Evolutionary conservation across 2,113 vertebrate species (phyloP), one percentile per base, ranked within the genome.

Genomic region (Pontoporia blainvillei): DNA sequence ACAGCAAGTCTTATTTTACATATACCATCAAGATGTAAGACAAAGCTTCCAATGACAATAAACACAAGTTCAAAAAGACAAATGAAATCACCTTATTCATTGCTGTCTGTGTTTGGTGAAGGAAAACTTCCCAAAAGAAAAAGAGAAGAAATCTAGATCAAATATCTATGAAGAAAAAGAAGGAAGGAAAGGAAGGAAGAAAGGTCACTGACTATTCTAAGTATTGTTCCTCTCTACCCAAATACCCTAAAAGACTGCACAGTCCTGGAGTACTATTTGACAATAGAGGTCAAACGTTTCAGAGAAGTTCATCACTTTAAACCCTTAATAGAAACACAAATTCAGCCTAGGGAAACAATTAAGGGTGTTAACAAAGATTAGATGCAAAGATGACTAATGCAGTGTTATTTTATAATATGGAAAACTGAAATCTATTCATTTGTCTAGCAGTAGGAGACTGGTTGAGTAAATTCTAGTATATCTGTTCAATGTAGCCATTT

Each of bases 31-130:
- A 73, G 44, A 91, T 25, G 15, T 66, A 94, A 72, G 14, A 78
- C 27, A 90, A 93, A 52, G 34, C 39, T 87, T 79, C 41, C 36
- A 93, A 91, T 13, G 29, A 72, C 41, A 75, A 75, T 67, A 95
- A 90, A 91, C 5, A 41, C n/a, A 95, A 90, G 61, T 86, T 76
- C 25, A 69, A 71, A 75, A 91, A 66, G 75, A 92, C 66, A 87
- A 86, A 75, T 54, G 17, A 72, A 72, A n/a, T 49, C 41, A 67
- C 34, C 10, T 90, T 85, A 54, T 23, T 94, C 8, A 52, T 2
- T 69, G 41, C 29, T 54, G 13, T 75, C 66, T 76, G 41, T 7
- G 12, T 85, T 52, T 67, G 62, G 34, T 73, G 36, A 96, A 57
- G 79, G 27, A 89, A 93, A 62, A 54, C 34, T 13, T 93, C 41